Conservation (phyloP, 2,888 invertebrate genomes). For the Iphiclides podalirius region DNA sequence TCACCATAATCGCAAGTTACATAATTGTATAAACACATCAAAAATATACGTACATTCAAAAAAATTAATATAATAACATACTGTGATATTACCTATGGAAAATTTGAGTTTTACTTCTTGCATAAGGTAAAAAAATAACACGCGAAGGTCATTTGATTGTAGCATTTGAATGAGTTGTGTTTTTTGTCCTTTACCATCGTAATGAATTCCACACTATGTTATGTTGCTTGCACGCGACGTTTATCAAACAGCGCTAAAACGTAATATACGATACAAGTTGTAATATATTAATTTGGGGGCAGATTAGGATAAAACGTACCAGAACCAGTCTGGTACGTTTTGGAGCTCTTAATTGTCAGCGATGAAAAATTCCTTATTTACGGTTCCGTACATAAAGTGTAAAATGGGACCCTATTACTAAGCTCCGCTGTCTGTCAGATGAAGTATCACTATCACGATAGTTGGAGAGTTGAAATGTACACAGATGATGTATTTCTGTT, state of each 20-base stretch:
- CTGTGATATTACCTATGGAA: neutral
- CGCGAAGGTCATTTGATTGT: neutral
- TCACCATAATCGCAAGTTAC: conserved; percentile 23
- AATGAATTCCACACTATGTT: neutral
- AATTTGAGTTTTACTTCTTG: neutral
- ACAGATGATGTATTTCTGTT: no score
- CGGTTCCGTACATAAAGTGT: no score
- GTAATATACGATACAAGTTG: neutral
- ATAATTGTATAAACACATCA: neutral
- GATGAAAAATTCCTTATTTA: no score
- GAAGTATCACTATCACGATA: no score
- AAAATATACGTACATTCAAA: conserved; percentile 1
- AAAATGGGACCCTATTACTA: no score
- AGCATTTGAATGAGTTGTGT: neutral
- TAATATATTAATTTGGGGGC: no score
- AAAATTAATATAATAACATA: conserved; percentile 3
- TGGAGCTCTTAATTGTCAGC: no score
- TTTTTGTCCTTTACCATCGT: neutral
- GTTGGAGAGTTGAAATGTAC: no score
- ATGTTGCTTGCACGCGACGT: neutral
- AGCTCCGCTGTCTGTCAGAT: no score
- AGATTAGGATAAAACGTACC: no score
- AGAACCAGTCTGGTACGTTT: no score
- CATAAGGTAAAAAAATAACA: neutral
- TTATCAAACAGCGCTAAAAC: neutral